Evolutionary conservation across 2,797 vertebrate genomes (phyloP).

Genomic region (Salmo trutta): DNA sequence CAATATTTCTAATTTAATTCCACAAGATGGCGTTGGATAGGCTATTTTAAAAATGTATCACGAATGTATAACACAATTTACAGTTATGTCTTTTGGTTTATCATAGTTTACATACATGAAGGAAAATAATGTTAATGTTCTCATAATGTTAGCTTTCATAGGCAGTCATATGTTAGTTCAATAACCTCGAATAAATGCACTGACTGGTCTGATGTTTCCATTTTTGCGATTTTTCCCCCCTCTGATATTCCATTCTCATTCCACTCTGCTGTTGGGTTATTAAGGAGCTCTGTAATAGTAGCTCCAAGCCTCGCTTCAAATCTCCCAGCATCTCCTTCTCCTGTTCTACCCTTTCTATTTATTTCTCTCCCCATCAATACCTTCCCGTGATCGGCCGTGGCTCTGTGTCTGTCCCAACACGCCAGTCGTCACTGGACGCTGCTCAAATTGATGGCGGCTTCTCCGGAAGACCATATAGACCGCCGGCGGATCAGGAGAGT

Average conservation of each 20-base stretch:
- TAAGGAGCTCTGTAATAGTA: constrained; percentile 28
- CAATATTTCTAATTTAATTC: constrained; percentile 15
- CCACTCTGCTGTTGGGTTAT: constrained; percentile 7
- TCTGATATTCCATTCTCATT: constrained; percentile 8
- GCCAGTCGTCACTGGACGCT: constrained; percentile 84
- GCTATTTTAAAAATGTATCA: background rate
- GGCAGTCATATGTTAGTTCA: too few species aligned
- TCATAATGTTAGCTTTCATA: too few species aligned
- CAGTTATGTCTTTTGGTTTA: background rate
- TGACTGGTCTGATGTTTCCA: background rate
- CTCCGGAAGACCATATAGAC: constrained; percentile 87
- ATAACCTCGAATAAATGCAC: too few species aligned
- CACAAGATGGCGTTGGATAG: constrained; percentile 22
- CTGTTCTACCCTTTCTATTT: constrained; percentile 43
- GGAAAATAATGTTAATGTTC: too few species aligned
- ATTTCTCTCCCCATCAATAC: constrained; percentile 52
- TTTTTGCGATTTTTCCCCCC: background rate
- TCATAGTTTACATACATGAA: too few species aligned
- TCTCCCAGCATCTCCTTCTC: constrained; percentile 25
- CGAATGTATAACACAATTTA: background rate
- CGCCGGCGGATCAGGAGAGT: constrained; percentile 91
- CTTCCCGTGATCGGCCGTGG: constrained; percentile 66
- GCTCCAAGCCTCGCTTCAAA: constrained; percentile 21
- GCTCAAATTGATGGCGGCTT: constrained; percentile 95
- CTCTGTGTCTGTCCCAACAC: constrained; percentile 71